Percentiles rank a stretch among this genome's conserved stretches.
These are phyloP conservation scores for Apis florea DNA, from an alignment of 1,140 invertebrate species.

Conservation along the genomic window DNA sequence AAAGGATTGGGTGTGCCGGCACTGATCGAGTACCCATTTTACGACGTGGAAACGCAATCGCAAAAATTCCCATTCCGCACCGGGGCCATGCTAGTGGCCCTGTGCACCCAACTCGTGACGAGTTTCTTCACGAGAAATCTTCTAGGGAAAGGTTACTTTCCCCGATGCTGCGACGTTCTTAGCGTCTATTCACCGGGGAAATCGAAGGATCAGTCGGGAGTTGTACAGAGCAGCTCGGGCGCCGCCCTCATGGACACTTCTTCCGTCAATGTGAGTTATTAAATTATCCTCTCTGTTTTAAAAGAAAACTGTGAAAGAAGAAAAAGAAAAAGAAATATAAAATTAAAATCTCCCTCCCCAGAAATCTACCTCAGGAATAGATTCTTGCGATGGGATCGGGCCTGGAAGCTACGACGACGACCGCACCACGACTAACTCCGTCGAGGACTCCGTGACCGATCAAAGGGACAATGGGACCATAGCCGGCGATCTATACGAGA, in stretches of 20 bases:
- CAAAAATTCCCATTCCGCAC: conserved; percentile 85
- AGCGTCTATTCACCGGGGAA: conserved; percentile 77
- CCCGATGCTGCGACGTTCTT: conserved; percentile 76
- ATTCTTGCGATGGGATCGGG: conserved; percentile 55
- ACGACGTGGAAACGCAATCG: conserved; percentile 78
- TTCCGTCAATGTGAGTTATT: conserved; percentile 64
- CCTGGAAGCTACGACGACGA: conserved; percentile 56
- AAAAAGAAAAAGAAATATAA: not conserved
- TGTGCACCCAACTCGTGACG: conserved; percentile 81
- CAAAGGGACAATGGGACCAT: not conserved
- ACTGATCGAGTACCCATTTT: conserved; percentile 84
- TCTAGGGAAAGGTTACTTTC: conserved; percentile 82
- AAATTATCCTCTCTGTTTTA: not conserved
- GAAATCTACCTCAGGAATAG: conserved; percentile 62
- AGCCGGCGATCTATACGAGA: conserved; percentile 11
- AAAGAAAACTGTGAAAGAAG: too few species aligned
- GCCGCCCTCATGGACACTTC: conserved; percentile 76
- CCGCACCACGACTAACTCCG: conserved; percentile 38
- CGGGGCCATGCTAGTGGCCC: conserved; percentile 82
- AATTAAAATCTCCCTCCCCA: not conserved
- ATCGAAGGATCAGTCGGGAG: conserved; percentile 73
- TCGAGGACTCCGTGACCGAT: conserved; percentile 45
- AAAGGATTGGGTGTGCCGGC: conserved; percentile 83
- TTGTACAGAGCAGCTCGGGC: conserved; percentile 76
- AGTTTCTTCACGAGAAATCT: conserved; percentile 82